These are phyloP conservation scores for Holothuria scabra DNA, from an alignment of 53 echinoderm and acorn worm genomes.

Conservation along the genomic window DNA sequence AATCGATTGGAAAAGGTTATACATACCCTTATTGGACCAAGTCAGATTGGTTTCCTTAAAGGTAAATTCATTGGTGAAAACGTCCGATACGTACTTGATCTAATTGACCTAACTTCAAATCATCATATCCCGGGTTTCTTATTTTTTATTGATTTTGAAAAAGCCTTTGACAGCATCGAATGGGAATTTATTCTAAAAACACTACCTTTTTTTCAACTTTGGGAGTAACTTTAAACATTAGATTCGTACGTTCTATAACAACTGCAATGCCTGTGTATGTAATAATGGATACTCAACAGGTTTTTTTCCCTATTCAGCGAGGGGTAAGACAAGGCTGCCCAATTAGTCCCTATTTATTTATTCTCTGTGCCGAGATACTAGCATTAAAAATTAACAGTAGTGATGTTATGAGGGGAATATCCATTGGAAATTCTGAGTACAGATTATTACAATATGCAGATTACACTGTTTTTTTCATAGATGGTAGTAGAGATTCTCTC, in stretches of 20 bases:
- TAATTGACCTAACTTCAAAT: not conserved
- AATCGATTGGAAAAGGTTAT: no score
- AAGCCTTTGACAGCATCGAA: not conserved
- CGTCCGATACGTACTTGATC: not conserved
- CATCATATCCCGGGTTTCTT: not conserved
- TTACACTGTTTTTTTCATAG: slow-evolving; percentile 8
- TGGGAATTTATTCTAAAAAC: not conserved
- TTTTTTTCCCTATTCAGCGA: no score
- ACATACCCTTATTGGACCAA: not conserved
- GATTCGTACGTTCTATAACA: no score
- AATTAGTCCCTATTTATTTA: slow-evolving; percentile 6
- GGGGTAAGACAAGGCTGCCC: no score
- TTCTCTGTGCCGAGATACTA: not conserved
- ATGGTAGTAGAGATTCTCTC: not conserved
- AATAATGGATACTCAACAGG: slow-evolving; percentile 3
- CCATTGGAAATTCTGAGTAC: no score
- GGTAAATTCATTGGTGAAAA: not conserved
- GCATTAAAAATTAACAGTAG: not conserved
- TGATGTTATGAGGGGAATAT: no score
- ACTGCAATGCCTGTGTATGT: not conserved
- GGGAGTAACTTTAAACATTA: not conserved
- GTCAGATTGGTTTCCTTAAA: not conserved
- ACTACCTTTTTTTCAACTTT: slow-evolving; percentile 8
- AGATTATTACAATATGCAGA: slow-evolving; percentile 8
- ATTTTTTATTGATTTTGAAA: slow-evolving; percentile 9